Evolutionary conservation across 1,140 invertebrate species (phyloP), one percentile per base, ranked within the genome.

Genomic region (Drosophila parabipectinata): DNA sequence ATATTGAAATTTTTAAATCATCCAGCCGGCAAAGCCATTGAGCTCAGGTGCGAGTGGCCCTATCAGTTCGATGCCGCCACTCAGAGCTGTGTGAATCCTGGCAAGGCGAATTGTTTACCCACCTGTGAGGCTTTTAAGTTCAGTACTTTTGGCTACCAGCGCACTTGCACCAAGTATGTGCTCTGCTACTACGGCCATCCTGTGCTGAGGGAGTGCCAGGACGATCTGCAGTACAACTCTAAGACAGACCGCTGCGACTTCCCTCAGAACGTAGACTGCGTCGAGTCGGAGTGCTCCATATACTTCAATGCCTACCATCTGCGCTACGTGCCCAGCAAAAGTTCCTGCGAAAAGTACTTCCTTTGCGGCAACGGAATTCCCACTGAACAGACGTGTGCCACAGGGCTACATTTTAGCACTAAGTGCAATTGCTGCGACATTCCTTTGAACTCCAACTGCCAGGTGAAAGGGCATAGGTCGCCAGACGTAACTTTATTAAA

Each of bases 91-190:
- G 58, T 44, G 5, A 37, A 30, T n/a, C 6, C 34, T 0, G 18
- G 53, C 0, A 1, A 50, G 1, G 44, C 44, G 0, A 21, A 55
- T 0, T 87, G 83, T 14, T 8, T 87, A 18, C 78, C 82, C 32
- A 45, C 30, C 7, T 87, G 82, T 37, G 4, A 61, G 5, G 1
- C 4, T 0, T 39, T 18, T 1, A 32, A 45, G 1, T 53, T 87
- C 10, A 76, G 50, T n/a, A 82, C 54, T 4, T 91, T 88, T 26
- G 53, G 60, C 32, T 91, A 91, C 26, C 74, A 77, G 63, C 77
- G 90, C n/a, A 91, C 90, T 9, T 91, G 90, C 56, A 90, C 71
- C 7, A 90, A 82, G 24, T 91, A 91, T 58, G 85, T 91, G 3
- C 56, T 91, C 24, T 91, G 90, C 34, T 91, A 91, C 59, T 74